Conservation (phyloP, 2,113 vertebrate genomes). For the Mionectes macconnelli region DNA sequence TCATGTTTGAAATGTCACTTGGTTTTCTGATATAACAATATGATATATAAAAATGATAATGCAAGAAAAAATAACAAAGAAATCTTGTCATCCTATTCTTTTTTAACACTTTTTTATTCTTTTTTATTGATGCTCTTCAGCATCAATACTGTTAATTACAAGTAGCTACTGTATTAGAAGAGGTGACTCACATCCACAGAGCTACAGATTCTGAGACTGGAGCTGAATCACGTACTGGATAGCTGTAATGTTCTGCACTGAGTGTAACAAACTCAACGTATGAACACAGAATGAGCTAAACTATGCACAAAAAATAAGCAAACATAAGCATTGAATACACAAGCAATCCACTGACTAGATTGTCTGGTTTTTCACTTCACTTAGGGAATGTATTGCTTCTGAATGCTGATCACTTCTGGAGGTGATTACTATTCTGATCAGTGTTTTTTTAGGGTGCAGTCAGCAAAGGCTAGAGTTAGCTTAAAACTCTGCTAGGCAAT, state of each 20-base stretch:
- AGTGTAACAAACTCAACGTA: background rate
- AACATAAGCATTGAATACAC: background rate
- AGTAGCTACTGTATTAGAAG: background rate
- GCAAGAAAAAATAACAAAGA: background rate
- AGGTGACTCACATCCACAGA: background rate
- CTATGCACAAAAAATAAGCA: background rate
- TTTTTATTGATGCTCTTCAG: no score
- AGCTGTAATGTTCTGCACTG: background rate
- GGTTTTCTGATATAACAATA: background rate
- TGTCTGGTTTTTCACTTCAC: background rate
- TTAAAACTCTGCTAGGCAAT: conserved; percentile 62
- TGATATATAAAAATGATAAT: background rate
- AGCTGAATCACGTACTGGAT: background rate
- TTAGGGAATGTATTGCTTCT: background rate
- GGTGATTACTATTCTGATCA: conserved; percentile 15
- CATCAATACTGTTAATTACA: background rate
- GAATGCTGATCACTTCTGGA: background rate
- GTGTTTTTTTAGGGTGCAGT: background rate
- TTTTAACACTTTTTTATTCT: no score
- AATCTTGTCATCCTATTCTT: background rate
- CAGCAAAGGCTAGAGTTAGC: background rate
- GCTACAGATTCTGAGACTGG: background rate
- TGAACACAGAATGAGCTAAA: background rate
- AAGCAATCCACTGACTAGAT: background rate
- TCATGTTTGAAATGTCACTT: conserved; percentile 18